These are phyloP conservation scores for Anas bahamensis DNA, from an alignment of 2,797 vertebrate genomes.

Conservation along the genomic window DNA sequence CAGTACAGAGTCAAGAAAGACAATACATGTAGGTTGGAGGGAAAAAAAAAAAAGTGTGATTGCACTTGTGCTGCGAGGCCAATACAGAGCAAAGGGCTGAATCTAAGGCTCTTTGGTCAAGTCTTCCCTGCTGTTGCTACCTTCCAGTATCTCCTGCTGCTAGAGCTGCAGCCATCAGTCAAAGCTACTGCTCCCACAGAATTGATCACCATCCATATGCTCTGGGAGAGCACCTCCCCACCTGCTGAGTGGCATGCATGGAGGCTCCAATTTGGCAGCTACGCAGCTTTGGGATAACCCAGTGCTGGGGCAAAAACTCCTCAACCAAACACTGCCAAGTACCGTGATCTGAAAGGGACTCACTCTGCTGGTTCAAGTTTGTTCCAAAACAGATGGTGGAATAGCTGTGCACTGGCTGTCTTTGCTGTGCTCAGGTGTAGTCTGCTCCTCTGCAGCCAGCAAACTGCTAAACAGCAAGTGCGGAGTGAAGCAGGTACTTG, in stretches of 20 bases:
- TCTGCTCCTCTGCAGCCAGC: neutral
- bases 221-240: accelerated
- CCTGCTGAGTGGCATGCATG: neutral
- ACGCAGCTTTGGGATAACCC: neutral
- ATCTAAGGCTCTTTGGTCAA: neutral
- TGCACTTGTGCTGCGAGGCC: accelerated
- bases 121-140: neutral
- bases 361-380: neutral
- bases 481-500: neutral
- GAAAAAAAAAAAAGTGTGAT: neutral
- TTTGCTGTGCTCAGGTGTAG: neutral
- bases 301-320: neutral
- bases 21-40: neutral
- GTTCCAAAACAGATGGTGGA: neutral
- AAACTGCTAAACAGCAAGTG: neutral
- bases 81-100: neutral
- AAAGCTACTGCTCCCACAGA: neutral
- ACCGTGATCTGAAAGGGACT: neutral
- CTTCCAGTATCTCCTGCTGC: neutral
- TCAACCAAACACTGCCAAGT: neutral
- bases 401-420: too few species aligned
- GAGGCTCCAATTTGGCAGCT: neutral
- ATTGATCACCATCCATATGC: neutral
- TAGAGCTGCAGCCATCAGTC: neutral
- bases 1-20: neutral